Evolutionary conservation across 2,888 invertebrate genomes (phyloP), one percentile per base, ranked within the genome.

Genomic region (Lapara coniferarum): DNA sequence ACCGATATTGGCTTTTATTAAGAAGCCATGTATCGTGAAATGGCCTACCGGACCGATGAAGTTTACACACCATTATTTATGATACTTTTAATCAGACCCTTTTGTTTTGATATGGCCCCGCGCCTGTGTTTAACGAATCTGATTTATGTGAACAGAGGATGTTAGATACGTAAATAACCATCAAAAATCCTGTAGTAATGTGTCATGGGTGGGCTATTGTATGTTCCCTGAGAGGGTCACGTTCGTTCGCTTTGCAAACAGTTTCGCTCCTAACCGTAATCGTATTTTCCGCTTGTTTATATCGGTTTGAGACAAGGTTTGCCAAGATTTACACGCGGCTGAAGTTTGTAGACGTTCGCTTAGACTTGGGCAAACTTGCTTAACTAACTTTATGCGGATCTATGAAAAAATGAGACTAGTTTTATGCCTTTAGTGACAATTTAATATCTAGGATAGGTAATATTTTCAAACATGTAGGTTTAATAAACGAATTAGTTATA

Each of bases 211-310:
- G 63, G 19, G 49, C 49, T 1, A 19, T 63, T 63, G 19, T 63
- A 46, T 16, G 19, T 16, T 49, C 19, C 5, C 19, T 13, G 4
- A 59, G 46, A 44, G 46, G 78, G 80, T 85, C 88, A 87, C 86
- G 86, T 87, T 76, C 81, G 73, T 77, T 78, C 82, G 83, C 85
- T 89, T 88, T 85, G 90, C 87, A 90, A 91, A 90, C 89, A 90
- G 84, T 86, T 86, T 83, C 84, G 84, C 79, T 82, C 81, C 81
- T 77, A 78, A 78, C 81, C 78, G 82, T 89, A 87, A 89, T 89
- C 85, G 85, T 87, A 86, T 89, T 89, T 88, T 81, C 74, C 78
- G 85, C 82, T 85, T 85, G 85, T 88, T 88, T 89, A 85, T 86
- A 87, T 87, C 84, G 81, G 84, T 87, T 85, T 85, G 85, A 87